Evolutionary conservation across 1,140 invertebrate genomes (phyloP), one percentile per base, ranked within the genome.

Genomic region (Drosophila gunungcola): DNA sequence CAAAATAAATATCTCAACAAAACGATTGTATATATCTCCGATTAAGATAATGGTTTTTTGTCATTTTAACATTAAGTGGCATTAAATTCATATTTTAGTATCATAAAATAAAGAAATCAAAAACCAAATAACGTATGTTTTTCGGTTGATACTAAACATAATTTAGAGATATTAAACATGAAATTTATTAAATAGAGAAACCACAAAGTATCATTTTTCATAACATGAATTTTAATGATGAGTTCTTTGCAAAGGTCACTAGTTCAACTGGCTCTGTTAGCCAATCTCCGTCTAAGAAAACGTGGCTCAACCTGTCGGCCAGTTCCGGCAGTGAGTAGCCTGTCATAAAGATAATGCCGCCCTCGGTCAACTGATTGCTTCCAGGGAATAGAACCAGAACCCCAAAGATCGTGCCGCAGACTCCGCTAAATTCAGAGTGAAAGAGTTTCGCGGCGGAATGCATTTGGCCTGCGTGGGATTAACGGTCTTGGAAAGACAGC

Each of bases 401-500:
- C 42, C 42, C 16, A 16, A 41, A 70, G 64, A 70, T 70, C 64
- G 64, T 70, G 68, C 67, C 68, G 46, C 51, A 70, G 36, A 46
- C 51, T 41, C 45, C 29, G 38, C 32, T 46, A 45, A 27, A 43
- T 25, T 32, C 39, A 32, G 51, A 65, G 16, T 21, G 16, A 21
- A 21, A 21, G 72, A 60, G 52, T 61, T 56, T 60, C 13, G 9
- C 52, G 58, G 55, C 46, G 34, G 55, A 41, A 57, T 43, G 53
- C 55, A 39, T 51, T 43, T 51, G 42, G 56, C 60, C 57, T 67
- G 74, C 83, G 70, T 88, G 75, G 78, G 80, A 56, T 54, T 84
- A 84, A 76, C 81, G 81, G 80, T 56, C 36, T 55, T 38, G 36
- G 21, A 36, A 49, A 46, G 32, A 27, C 43, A 60, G 39, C 74